These are phyloP conservation scores for Ichneumoninae sp. DNA, from an alignment of 2,888 invertebrate genomes.

Conservation along the genomic window DNA sequence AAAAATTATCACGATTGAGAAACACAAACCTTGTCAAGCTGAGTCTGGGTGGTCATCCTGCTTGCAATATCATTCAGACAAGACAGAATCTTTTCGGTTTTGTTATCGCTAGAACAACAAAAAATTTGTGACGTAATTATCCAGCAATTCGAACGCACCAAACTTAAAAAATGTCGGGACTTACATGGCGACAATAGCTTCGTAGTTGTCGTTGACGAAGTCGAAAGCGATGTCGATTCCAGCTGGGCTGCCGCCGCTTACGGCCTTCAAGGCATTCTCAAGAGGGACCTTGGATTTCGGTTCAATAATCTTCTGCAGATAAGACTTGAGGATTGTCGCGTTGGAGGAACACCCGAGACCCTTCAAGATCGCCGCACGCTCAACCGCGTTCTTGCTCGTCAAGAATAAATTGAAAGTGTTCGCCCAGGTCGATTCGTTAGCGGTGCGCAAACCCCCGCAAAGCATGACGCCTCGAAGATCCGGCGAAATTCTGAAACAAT, in stretches of 20 bases:
- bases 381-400: slow-evolving; percentile 77
- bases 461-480: slow-evolving; percentile 84
- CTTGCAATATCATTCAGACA: slow-evolving; percentile 56
- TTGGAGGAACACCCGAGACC: slow-evolving; percentile 84
- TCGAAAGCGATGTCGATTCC: slow-evolving; percentile 69
- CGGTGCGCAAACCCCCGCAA: slow-evolving; percentile 83
- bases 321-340: slow-evolving; percentile 81
- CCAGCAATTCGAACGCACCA: background rate
- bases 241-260: slow-evolving; percentile 59
- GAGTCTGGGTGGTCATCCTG: slow-evolving; percentile 54
- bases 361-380: slow-evolving; percentile 76
- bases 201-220: slow-evolving; percentile 65
- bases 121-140: background rate
- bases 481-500: slow-evolving; percentile 82
- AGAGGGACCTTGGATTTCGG: slow-evolving; percentile 66
- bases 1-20: background rate
- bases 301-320: slow-evolving; percentile 52
- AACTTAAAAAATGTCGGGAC: slow-evolving; percentile 16
- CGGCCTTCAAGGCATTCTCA: slow-evolving; percentile 71
- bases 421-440: slow-evolving; percentile 70
- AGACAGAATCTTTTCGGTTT: background rate
- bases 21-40: slow-evolving; percentile 56
- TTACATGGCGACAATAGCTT: slow-evolving; percentile 44
- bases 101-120: slow-evolving; percentile 37
- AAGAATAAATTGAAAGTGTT: slow-evolving; percentile 50